phyloP scores from a whole-genome alignment of 2,888 invertebrate species.

The Lamellibrachia satsuma region DNA sequence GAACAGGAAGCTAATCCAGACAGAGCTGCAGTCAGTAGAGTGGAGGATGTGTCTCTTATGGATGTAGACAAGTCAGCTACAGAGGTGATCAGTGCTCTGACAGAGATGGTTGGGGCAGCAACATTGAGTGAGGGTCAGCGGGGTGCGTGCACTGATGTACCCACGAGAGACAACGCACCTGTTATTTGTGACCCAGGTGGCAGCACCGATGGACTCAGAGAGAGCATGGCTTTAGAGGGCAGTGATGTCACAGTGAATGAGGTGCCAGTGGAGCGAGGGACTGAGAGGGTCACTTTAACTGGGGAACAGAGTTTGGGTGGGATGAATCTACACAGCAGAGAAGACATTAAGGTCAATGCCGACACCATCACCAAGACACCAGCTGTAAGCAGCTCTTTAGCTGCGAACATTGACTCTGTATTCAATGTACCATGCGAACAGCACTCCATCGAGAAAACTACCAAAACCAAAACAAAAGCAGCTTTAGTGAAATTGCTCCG shows the following conservation, averaged over 20 bases:
- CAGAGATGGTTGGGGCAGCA: neutral
- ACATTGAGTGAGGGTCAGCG: neutral
- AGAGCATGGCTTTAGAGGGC: too few relatives aligned
- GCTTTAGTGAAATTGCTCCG: neutral
- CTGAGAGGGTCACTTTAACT: neutral
- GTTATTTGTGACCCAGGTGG: neutral
- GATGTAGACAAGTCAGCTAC: neutral
- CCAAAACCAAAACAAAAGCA: neutral
- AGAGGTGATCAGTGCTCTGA: neutral
- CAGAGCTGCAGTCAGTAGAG: neutral
- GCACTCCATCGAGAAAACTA: neutral
- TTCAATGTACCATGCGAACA: neutral
- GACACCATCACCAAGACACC: neutral
- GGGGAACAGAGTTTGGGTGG: neutral
- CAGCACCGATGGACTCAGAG: neutral
- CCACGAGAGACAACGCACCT: neutral
- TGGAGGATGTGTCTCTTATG: neutral
- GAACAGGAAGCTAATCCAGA: neutral
- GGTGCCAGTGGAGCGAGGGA: neutral
- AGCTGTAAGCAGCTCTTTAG: neutral
- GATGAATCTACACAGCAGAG: neutral
- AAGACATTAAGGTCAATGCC: neutral
- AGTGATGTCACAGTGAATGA: neutral
- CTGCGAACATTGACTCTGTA: slow-evolving; percentile 3
- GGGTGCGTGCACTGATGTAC: neutral